Conservation (phyloP, 1,140 invertebrate genomes). For the Venturia canescens region DNA sequence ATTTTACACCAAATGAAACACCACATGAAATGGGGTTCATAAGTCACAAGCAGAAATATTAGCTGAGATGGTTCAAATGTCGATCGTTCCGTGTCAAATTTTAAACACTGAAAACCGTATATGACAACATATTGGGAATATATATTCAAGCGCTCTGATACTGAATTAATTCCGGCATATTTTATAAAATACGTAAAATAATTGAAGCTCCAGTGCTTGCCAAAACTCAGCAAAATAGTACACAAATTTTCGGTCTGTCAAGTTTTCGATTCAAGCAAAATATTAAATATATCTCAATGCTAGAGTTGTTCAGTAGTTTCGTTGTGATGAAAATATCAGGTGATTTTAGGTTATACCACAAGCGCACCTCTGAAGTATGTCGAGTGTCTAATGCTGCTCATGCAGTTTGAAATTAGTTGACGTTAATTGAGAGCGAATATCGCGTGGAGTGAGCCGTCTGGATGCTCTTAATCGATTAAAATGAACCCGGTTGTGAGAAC, state of each 20-base stretch:
- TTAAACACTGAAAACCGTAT: too few relatives aligned
- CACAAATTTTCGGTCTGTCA: background rate
- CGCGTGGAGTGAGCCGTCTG: conserved; percentile 15
- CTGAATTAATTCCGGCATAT: too few relatives aligned
- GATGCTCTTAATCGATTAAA: conserved; percentile 43
- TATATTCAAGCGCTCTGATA: too few relatives aligned
- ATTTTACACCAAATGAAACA: too few relatives aligned
- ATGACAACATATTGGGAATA: too few relatives aligned
- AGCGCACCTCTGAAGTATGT: conserved; percentile 35
- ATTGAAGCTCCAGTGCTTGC: too few relatives aligned
- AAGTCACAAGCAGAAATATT: too few relatives aligned
- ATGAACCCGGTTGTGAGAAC: conserved; percentile 20
- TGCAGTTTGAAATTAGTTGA: conserved; percentile 45
- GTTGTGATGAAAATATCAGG: conserved; percentile 34
- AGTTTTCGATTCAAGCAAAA: background rate
- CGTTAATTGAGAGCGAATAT: conserved; percentile 46
- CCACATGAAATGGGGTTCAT: too few relatives aligned
- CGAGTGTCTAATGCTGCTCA: conserved; percentile 34
- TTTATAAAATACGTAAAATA: too few relatives aligned
- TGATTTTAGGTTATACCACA: conserved; percentile 21
- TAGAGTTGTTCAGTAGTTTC: background rate
- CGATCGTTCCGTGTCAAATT: too few relatives aligned
- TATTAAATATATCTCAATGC: background rate
- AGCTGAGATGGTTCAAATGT: too few relatives aligned
- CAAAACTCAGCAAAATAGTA: too few relatives aligned